These are phyloP conservation scores for Lithosia quadra DNA, from an alignment of 2,888 invertebrate species.

Conservation along the genomic window DNA sequence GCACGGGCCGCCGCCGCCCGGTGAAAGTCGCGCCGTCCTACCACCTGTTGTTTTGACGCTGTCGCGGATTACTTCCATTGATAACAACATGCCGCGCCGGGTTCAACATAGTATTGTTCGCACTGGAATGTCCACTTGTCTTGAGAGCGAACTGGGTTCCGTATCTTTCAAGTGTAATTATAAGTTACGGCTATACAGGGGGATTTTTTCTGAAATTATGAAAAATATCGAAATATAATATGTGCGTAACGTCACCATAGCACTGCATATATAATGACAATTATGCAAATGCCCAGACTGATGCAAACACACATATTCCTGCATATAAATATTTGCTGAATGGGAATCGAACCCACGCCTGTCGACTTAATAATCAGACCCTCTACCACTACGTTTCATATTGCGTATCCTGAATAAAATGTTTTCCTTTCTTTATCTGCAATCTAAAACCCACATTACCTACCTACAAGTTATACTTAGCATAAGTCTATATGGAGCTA, in stretches of 20 bases:
- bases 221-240: no score
- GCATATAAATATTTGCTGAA: no score
- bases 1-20: constrained; percentile 42
- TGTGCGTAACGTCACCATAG: no score
- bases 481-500: neutral
- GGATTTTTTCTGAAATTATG: neutral
- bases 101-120: neutral
- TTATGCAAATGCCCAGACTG: no score
- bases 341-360: no score
- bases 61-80: constrained; percentile 41
- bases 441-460: neutral
- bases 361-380: no score
- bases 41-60: constrained; percentile 48
- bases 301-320: no score
- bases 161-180: neutral
- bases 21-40: constrained; percentile 48
- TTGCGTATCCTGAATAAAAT: no score
- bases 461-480: neutral
- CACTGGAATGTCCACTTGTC: constrained; percentile 1
- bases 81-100: constrained; percentile 40
- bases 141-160: neutral
- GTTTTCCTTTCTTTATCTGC: no score
- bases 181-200: neutral
- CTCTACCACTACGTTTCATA: no score
- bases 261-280: no score